Conservation (phyloP, 2,113 vertebrate genomes). For the Euleptes europaea region DNA sequence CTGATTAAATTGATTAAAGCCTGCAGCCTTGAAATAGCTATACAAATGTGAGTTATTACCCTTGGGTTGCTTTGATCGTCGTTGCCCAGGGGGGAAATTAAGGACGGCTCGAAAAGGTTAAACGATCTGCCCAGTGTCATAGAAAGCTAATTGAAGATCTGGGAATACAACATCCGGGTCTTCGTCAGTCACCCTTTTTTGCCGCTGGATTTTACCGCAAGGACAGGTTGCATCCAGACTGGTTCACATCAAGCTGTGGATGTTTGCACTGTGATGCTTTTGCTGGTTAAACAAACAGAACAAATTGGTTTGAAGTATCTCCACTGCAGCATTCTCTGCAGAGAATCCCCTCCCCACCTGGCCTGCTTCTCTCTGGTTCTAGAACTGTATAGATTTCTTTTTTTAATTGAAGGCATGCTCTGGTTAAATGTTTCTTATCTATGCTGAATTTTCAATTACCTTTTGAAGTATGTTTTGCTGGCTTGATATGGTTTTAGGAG, state of each 20-base stretch:
- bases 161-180: neutral
- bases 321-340: too few relatives aligned
- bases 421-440: neutral
- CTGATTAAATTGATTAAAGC: neutral
- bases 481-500: neutral
- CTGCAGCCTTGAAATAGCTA: neutral
- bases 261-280: neutral
- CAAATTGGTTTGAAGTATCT: neutral
- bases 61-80: neutral
- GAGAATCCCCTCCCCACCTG: neutral
- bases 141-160: neutral
- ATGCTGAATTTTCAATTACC: neutral
- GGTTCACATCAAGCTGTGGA: neutral
- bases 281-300: neutral
- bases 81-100: neutral
- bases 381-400: neutral
- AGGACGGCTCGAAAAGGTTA: neutral
- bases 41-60: slow-evolving; percentile 1
- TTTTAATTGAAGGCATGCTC: neutral
- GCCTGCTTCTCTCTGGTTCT: neutral
- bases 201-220: neutral
- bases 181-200: too few relatives aligned
- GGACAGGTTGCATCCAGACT: neutral
- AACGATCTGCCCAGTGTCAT: neutral
- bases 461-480: neutral